Evolutionary conservation across 2,113 vertebrate genomes (phyloP).

Genomic region (Planiliza haematocheilus): DNA sequence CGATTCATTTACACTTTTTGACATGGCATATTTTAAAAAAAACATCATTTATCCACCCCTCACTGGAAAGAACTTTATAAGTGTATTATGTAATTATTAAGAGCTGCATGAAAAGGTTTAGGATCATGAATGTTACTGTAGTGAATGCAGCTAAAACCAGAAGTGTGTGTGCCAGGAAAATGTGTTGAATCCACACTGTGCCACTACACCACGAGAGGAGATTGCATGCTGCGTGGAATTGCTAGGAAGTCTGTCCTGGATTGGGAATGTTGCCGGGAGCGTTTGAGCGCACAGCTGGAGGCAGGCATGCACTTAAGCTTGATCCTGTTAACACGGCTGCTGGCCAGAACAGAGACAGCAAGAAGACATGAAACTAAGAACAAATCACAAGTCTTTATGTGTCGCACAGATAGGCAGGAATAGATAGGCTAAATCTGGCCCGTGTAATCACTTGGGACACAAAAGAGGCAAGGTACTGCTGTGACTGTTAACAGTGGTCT

Average conservation of each 20-base stretch:
- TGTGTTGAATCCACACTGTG: conserved; percentile 32
- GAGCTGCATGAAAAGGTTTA: background rate
- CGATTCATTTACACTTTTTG: too few species aligned
- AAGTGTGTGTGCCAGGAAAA: background rate
- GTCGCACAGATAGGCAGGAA: conserved; percentile 33
- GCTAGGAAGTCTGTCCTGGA: conserved; percentile 43
- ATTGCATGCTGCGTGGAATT: conserved; percentile 33
- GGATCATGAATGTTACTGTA: background rate
- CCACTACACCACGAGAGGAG: background rate
- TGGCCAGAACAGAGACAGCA: conserved; percentile 34
- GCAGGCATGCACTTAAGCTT: conserved; percentile 36
- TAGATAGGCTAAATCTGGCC: conserved; percentile 53
- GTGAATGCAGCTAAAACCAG: background rate
- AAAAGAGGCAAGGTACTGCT: conserved; percentile 42
- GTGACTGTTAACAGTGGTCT: conserved; percentile 33
- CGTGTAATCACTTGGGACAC: conserved; percentile 51
- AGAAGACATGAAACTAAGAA: conserved; percentile 35
- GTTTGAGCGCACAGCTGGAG: conserved; percentile 55
- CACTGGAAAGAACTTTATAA: too few species aligned
- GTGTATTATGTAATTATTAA: background rate
- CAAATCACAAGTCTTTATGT: conserved; percentile 53
- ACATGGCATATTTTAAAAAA: too few species aligned
- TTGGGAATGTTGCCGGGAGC: conserved; percentile 58
- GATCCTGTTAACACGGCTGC: conserved; percentile 54
- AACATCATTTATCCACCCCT: too few species aligned